Conservation (phyloP, 2,113 vertebrate species). For the Gracilinanus agilis region DNA sequence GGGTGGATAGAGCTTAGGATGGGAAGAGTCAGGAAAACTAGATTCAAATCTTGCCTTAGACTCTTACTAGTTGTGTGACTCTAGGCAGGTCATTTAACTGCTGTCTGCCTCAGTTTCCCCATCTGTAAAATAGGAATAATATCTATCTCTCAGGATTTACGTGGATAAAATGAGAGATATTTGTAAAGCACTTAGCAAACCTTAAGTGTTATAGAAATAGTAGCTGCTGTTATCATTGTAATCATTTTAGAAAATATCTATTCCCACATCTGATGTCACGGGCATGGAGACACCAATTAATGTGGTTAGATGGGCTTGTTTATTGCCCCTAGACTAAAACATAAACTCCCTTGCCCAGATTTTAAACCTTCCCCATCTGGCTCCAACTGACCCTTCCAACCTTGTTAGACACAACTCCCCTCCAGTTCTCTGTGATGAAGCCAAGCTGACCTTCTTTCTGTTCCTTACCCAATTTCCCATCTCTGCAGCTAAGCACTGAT, state of each 20-base stretch:
- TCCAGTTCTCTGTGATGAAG: not conserved
- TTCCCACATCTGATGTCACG: not conserved
- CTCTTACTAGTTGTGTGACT: not conserved
- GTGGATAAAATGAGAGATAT: not conserved
- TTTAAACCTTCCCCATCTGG: not conserved
- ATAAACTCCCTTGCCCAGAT: not conserved
- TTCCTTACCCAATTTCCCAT: not conserved
- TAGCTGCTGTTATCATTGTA: not conserved
- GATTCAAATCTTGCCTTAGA: not conserved
- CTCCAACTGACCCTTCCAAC: not conserved
- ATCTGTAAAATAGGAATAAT: not conserved
- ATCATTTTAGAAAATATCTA: not conserved
- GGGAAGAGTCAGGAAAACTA: not conserved
- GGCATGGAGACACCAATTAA: not conserved
- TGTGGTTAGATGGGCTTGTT: not conserved
- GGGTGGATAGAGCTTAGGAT: not conserved
- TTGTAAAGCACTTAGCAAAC: not conserved
- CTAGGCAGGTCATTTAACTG: not conserved
- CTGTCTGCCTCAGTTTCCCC: not conserved
- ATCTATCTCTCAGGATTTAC: not conserved
- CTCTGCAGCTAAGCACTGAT: not conserved
- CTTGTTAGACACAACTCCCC: not conserved
- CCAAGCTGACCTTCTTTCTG: not conserved
- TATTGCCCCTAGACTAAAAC: not conserved
- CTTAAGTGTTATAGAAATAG: not conserved